Base-by-base conservation (phyloP, 2,797 vertebrate species). In the Synaphobranchus kaupii region DNA sequence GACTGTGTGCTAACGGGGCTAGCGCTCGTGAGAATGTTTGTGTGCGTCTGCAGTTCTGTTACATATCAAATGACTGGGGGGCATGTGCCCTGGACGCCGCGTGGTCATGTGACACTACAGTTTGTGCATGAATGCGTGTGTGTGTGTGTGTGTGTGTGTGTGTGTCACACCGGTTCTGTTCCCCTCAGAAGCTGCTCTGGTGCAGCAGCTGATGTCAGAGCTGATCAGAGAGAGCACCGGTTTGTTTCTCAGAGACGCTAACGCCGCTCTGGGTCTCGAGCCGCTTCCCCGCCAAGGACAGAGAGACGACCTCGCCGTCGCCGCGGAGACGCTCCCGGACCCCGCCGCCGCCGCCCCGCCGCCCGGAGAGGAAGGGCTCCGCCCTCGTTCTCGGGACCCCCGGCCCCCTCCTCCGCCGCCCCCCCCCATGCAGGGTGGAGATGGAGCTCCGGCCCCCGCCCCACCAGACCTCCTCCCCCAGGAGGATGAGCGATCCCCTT, bases 361-460 rank as follows among this genome's bases (percentile, higher is more conserved):
- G 76, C 78, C 52, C 81, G 63, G 56, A 7, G 58, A 90, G 90
- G 90, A 92, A 68, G 54, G 66, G 86, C 89, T 90, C 86, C 90
- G 82, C 54, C 90, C 34, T 48, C 22, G 13, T 89, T 87, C 66
- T 6, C 76, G 58, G 28, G 20, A n/a, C 71, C 48, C 76, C 10
- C 8, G 81, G 66, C 84, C 73, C 78, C 85, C 85, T 12, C 85
- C 31, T 39, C 58, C 84, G n/a, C 2, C 47, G 31, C 87, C 87
- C 87, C 89, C 89, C 76, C 92, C 90, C 89, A 89, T 91, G 89
- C 86, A 85, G 76, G 80, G 86, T 87, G 89, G 91, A 89, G 91
- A 95, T 95, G 95, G 94, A 94, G 88, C 87, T 93, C 86, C 89
- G 90, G 90, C 93, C 93, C 90, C 91, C 93, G 89, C 90, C 91